Percentiles rank a stretch among this genome's conserved stretches.
These are phyloP conservation scores for Pseudopipra pipra DNA, from an alignment of 2,113 vertebrate species.

Conservation along the genomic window DNA sequence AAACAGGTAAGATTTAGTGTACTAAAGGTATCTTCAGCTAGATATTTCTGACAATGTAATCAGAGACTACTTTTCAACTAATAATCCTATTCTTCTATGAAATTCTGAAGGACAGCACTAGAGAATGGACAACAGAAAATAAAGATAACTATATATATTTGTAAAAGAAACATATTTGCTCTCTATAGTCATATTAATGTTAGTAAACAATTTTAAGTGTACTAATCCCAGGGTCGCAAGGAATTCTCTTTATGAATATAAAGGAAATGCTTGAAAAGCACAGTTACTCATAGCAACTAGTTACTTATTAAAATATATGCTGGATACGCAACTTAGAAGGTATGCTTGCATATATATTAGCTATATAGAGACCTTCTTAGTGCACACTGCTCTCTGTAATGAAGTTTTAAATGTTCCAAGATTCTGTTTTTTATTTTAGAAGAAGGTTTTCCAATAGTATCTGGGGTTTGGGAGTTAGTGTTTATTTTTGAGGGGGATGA, in stretches of 20 bases:
- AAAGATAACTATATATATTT: neutral
- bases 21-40: neutral
- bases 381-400: neutral
- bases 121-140: neutral
- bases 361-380: neutral
- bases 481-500: neutral
- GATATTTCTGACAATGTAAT: neutral
- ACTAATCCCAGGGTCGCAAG: neutral
- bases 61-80: neutral
- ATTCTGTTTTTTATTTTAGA: neutral
- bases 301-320: neutral
- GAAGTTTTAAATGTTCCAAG: neutral
- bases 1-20: neutral
- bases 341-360: neutral
- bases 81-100: neutral
- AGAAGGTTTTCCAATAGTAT: neutral
- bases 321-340: neutral
- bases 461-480: neutral
- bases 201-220: neutral
- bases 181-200: neutral
- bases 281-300: neutral
- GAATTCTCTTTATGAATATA: neutral
- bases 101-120: neutral
- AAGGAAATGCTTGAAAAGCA: neutral
- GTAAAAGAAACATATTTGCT: neutral